These are phyloP conservation scores for Lordiphosa clarofinis DNA, from an alignment of 1,140 invertebrate species.

Conservation along the genomic window DNA sequence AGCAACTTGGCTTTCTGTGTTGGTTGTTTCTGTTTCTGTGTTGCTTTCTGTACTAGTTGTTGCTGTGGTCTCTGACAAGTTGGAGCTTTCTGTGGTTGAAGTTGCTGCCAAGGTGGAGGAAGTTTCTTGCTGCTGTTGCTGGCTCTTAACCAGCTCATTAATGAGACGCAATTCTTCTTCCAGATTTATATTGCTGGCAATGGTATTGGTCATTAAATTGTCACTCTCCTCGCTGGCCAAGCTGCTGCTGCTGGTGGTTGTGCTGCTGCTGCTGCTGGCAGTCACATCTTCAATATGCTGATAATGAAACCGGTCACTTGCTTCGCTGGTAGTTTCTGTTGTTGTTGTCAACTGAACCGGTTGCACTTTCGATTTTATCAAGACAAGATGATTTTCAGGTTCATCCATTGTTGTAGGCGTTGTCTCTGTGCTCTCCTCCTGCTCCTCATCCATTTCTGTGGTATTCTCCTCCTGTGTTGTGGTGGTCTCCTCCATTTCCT, in stretches of 20 bases:
- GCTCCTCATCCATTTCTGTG: conserved; percentile 1
- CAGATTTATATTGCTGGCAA: conserved; percentile 59
- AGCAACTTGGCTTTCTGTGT: conserved; percentile 4
- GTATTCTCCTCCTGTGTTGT: background rate
- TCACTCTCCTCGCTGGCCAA: conserved; percentile 45
- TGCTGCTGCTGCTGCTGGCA: conserved; percentile 23
- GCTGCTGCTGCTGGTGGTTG: conserved; percentile 8
- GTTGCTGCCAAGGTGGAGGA: conserved; percentile 5
- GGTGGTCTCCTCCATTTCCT: background rate
- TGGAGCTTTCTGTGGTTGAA: conserved; percentile 19
- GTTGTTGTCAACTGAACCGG: conserved; percentile 65
- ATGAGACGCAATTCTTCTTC: conserved; percentile 69
- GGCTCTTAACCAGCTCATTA: conserved; percentile 70
- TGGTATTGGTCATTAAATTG: conserved; percentile 68
- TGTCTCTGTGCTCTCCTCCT: conserved; percentile 21
- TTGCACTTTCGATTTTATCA: conserved; percentile 79
- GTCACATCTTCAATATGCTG: conserved; percentile 47
- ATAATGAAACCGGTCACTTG: conserved; percentile 77
- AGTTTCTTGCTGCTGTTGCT: conserved; percentile 30
- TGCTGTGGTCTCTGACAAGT: conserved; percentile 16
- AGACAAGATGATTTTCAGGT: conserved; percentile 45
- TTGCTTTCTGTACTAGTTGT: conserved; percentile 16
- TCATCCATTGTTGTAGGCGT: conserved; percentile 27
- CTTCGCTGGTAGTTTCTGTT: conserved; percentile 25
- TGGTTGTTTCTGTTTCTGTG: conserved; percentile 12